Conservation (phyloP, 1,140 invertebrate genomes). For the Heterodera schachtii region DNA sequence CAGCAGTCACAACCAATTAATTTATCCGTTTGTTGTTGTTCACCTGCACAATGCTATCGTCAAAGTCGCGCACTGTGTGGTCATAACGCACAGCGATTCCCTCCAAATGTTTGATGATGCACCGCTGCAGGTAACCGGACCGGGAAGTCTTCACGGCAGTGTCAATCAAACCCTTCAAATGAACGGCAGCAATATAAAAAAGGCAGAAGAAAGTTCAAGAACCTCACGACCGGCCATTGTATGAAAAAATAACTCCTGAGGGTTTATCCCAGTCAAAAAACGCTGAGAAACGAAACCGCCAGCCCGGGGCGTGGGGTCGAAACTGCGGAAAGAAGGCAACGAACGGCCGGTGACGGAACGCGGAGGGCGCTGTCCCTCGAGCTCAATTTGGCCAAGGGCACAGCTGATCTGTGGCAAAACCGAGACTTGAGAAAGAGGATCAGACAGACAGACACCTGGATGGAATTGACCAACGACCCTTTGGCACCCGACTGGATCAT, state of each 20-base stretch:
- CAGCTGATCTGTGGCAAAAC: constrained; percentile 83
- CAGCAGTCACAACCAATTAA: neutral
- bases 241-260: constrained; percentile 98
- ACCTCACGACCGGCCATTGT: constrained; percentile 98
- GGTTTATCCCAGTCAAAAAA: constrained; percentile 94
- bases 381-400: constrained; percentile 92
- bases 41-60: constrained; percentile 87
- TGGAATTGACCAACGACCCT: constrained; percentile 76
- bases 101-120: constrained; percentile 96
- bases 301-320: constrained; percentile 85
- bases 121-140: constrained; percentile 95
- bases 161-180: constrained; percentile 72
- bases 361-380: constrained; percentile 94
- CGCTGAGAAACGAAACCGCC: constrained; percentile 93
- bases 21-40: neutral
- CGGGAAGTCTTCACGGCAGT: constrained; percentile 85
- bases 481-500: constrained; percentile 99
- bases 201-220: constrained; percentile 66
- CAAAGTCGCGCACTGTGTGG: constrained; percentile 79
- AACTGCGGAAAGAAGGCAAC: constrained; percentile 87
- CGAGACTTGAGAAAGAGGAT: neutral
- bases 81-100: constrained; percentile 78
- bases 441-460: constrained; percentile 49
- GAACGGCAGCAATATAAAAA: constrained; percentile 20
- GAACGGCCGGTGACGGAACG: constrained; percentile 89